Base-by-base conservation (phyloP, 2,888 invertebrate species). In the Perizoma affinitatum region DNA sequence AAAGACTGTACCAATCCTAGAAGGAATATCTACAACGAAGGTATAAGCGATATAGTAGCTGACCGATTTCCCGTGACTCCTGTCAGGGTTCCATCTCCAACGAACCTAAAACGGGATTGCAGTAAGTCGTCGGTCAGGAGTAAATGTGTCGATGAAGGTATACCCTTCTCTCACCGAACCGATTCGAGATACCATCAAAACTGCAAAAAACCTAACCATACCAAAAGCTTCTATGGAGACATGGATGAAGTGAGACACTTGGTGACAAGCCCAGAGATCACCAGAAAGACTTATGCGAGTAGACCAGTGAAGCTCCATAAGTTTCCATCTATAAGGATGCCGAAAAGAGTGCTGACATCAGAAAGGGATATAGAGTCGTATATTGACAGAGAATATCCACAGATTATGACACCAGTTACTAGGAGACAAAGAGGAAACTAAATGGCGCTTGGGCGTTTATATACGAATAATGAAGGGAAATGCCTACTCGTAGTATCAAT, bases 11-110 rank as follows among this genome's bases (percentile, higher is more conserved):
- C 0, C 10, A 42, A 41, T 34, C 59, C 67, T 3, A 76, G 80
- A 50, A 84, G 73, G 63, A 78, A 74, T 11, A 59, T 87, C 41
- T 88, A 87, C 65, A 87, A 88, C 53, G 88, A 89, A 68, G 88
- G 87, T 10, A 87, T 87, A 22, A 80, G 80, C 62, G 83, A 87
- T 53, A 40, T 42, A 0, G 63, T 76, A 34, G 65, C 75, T 0
- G 56, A 69, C 36, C 62, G 58, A 5, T 49, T 65, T 42, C 68
- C 67, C 4, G 33, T 63, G n/a, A 8, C 44, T 7, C 43, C 69
- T 0, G 50, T 51, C 0, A 49, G 33, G 8, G 11, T 54, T 5
- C 63, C 70, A 6, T 55, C 64, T 42, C 66, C 67, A 9, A 47
- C 44, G 0, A 69, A 61, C 6, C 5, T 67, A 4, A 65, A 52